These are phyloP conservation scores for Neoarius graeffei DNA, from an alignment of 2,113 vertebrate species.

Conservation along the genomic window DNA sequence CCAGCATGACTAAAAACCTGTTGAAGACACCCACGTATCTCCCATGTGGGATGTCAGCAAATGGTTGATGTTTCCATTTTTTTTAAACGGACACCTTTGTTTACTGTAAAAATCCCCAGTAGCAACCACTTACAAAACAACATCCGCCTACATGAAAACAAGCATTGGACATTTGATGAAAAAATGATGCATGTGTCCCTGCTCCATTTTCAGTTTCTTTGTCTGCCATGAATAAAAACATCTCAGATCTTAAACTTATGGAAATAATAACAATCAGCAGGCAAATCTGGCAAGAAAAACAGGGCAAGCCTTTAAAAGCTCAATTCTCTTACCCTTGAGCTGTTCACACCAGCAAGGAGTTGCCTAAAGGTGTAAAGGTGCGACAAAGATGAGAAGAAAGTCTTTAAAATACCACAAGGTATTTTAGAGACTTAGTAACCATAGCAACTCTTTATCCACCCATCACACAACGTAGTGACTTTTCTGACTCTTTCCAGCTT, in stretches of 20 bases:
- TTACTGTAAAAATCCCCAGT: neutral
- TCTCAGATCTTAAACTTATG: neutral
- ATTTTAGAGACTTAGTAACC: neutral
- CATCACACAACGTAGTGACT: neutral
- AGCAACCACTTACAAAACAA: slow-evolving; percentile 14
- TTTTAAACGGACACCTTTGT: neutral
- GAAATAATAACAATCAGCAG: neutral
- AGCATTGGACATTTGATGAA: neutral
- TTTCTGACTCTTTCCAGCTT: neutral
- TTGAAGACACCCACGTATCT: slow-evolving; percentile 17
- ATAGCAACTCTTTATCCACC: neutral
- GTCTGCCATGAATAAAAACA: neutral
- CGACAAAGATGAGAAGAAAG: neutral
- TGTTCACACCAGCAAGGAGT: neutral
- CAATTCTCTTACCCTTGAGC: slow-evolving; percentile 6
- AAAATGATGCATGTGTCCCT: neutral
- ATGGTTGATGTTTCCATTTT: neutral
- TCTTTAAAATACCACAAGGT: neutral
- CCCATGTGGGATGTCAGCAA: neutral
- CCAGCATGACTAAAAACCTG: neutral
- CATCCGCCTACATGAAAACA: slow-evolving; percentile 1
- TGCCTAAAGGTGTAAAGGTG: slow-evolving; percentile 11
- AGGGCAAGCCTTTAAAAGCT: neutral
- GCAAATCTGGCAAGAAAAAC: neutral
- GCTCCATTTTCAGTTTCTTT: neutral